Evolutionary conservation across 2,888 invertebrate species (phyloP).

Genomic region (Diogma glabrata): DNA sequence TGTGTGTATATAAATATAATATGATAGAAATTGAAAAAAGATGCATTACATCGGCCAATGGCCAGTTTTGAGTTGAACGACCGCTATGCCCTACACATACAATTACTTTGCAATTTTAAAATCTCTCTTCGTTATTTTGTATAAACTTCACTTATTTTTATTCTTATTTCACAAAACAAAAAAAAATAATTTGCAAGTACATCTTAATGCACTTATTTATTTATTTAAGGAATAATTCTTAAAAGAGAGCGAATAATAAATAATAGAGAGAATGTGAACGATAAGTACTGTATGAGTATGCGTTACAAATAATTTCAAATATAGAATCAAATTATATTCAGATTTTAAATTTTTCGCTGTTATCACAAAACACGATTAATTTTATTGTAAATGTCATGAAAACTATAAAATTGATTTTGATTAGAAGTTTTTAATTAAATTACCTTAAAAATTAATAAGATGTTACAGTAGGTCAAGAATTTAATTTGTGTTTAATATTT

Average conservation of each 20-base stretch:
- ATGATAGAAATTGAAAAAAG: constrained; percentile 12
- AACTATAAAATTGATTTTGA: no score
- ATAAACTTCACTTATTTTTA: constrained; percentile 5
- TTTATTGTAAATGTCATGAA: no score
- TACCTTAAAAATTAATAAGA: no score
- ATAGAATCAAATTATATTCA: no score
- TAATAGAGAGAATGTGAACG: neutral
- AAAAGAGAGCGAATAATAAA: neutral
- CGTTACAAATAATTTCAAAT: no score
- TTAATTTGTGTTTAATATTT: no score
- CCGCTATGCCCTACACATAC: constrained; percentile 25
- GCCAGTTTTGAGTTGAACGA: constrained; percentile 26
- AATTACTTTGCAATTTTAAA: constrained; percentile 10
- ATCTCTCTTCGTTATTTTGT: constrained; percentile 6
- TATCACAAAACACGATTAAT: no score
- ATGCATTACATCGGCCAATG: constrained; percentile 25
- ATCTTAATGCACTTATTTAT: constrained; percentile 9
- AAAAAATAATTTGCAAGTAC: constrained; percentile 6
- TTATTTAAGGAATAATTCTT: neutral
- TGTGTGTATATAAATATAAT: no score
- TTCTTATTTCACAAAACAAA: constrained; percentile 8
- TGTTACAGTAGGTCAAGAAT: no score
- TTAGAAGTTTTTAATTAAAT: no score
- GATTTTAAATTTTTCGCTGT: no score
- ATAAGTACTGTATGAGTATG: neutral